phyloP scores from a whole-genome alignment of 2,888 invertebrate species.

The Tanypteryx hageni region DNA sequence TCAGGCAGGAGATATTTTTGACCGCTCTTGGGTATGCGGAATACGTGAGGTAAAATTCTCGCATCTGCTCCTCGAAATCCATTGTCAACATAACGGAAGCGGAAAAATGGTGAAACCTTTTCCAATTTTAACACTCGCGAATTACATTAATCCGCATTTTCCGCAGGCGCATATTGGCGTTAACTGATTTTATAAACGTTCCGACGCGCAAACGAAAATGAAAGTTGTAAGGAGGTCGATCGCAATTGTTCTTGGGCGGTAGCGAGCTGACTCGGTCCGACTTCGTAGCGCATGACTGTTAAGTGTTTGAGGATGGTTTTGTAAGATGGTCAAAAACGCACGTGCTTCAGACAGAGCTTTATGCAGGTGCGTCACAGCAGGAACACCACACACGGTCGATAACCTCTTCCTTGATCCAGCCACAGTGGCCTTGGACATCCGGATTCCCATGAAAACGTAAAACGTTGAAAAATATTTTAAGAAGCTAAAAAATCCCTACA shows the following conservation, averaged over 20 bases:
- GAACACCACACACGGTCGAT: conserved; percentile 19
- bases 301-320: neutral
- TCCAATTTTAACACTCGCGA: neutral
- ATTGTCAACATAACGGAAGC: neutral
- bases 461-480: too few species aligned
- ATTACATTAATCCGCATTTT: neutral
- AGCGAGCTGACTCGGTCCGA: neutral
- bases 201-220: neutral
- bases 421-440: conserved; percentile 24
- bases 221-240: neutral
- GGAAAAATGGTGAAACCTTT: neutral
- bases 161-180: neutral
- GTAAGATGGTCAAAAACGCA: neutral
- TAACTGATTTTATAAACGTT: neutral
- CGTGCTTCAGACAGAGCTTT: neutral
- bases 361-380: conserved; percentile 9
- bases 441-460: neutral
- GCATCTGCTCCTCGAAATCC: too few species aligned
- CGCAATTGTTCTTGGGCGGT: neutral
- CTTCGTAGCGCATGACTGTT: neutral
- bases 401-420: conserved; percentile 1
- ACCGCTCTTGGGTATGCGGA: neutral
- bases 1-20: too few species aligned
- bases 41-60: neutral
- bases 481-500: too few species aligned